phyloP scores from a whole-genome alignment of 2,113 vertebrate species.

The Phocoena sinus region DNA sequence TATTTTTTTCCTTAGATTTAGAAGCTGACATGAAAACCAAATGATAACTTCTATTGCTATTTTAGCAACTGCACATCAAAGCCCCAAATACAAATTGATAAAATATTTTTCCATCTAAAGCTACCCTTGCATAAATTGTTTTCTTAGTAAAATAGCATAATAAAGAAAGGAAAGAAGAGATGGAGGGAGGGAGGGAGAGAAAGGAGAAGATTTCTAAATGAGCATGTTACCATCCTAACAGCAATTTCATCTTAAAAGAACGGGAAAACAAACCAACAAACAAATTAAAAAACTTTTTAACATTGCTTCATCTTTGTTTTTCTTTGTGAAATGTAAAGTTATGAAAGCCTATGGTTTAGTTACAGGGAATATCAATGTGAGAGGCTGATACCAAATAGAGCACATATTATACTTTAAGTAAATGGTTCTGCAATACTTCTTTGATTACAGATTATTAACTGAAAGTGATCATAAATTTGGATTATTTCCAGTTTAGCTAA shows the following conservation, averaged over 20 bases:
- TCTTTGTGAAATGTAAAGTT: neutral
- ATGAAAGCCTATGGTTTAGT: neutral
- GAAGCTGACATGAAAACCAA: neutral
- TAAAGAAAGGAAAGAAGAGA: rapidly evolving
- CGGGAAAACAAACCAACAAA: neutral
- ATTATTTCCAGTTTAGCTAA: neutral
- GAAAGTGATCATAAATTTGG: neutral
- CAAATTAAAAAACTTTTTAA: neutral
- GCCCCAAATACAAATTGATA: neutral
- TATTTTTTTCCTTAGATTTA: neutral
- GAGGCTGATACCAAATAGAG: neutral
- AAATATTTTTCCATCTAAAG: neutral
- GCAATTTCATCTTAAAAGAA: neutral
- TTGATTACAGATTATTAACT: neutral
- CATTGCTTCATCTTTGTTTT: neutral
- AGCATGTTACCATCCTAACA: neutral
- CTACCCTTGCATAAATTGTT: neutral
- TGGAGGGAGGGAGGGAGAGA: neutral
- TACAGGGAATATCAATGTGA: neutral
- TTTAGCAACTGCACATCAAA: neutral
- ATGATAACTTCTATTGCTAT: neutral
- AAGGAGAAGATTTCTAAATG: neutral
- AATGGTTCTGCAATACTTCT: neutral
- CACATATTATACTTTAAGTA: neutral
- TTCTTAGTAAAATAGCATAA: neutral